Evolutionary conservation across 2,888 invertebrate genomes (phyloP).

Genomic region (Diplazon laetatorius): DNA sequence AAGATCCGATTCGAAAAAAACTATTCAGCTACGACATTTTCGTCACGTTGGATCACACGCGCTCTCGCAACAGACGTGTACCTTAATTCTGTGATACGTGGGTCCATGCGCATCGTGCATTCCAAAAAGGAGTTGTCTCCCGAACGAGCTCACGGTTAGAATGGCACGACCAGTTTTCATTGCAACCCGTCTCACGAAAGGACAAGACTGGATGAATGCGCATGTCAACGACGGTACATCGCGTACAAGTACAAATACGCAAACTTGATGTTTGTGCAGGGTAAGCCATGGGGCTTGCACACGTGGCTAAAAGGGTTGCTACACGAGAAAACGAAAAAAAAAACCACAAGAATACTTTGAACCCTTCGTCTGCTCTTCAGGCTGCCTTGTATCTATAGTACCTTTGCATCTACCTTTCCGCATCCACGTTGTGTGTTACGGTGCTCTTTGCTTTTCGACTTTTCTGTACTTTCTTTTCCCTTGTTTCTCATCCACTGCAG

Average conservation of each 20-base stretch:
- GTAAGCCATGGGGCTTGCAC: slow-evolving; percentile 39
- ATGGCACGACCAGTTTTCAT: slow-evolving; percentile 45
- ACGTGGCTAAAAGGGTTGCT: slow-evolving; percentile 70
- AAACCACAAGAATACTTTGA: slow-evolving; percentile 72
- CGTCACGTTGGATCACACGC: not conserved
- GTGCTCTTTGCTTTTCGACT: slow-evolving; percentile 11
- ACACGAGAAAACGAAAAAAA: slow-evolving; percentile 67
- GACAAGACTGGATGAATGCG: slow-evolving; percentile 36
- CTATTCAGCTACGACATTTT: not conserved
- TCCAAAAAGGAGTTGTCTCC: slow-evolving; percentile 27
- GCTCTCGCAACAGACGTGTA: slow-evolving; percentile 15
- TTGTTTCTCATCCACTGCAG: too few species aligned
- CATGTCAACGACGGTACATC: slow-evolving; percentile 21
- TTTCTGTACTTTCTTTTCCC: not conserved
- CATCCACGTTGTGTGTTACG: slow-evolving; percentile 18
- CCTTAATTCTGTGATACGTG: not conserved
- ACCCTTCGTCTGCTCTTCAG: slow-evolving; percentile 65
- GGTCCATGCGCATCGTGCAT: not conserved
- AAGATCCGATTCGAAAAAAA: too few species aligned
- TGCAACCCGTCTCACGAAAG: slow-evolving; percentile 40
- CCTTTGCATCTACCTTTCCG: slow-evolving; percentile 34
- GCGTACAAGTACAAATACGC: not conserved
- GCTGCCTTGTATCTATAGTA: slow-evolving; percentile 38
- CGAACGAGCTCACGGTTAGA: slow-evolving; percentile 26
- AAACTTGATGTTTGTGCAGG: slow-evolving; percentile 35